Conservation (phyloP, 2,797 vertebrate genomes). For the Coilia nasus region DNA sequence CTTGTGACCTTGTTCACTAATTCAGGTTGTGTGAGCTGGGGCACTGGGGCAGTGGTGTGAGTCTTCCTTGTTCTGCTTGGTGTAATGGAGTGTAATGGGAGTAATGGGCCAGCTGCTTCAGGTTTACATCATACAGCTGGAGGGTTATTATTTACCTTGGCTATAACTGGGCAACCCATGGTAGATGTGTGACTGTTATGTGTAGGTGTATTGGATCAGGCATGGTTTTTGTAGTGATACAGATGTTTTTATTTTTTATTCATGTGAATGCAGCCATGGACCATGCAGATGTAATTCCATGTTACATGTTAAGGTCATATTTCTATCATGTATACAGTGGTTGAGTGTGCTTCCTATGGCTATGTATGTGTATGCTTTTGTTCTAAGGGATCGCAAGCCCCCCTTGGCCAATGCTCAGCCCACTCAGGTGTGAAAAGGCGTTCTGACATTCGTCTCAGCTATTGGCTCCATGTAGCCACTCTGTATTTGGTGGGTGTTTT, state of each 20-base stretch:
- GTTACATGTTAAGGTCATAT: too few relatives aligned
- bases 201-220: not conserved
- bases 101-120: not conserved
- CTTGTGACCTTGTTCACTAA: not conserved
- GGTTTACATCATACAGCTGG: not conserved
- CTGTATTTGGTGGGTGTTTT: constrained; percentile 37
- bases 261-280: too few relatives aligned
- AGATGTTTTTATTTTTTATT: too few relatives aligned
- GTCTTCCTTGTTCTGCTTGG: not conserved
- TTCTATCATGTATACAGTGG: not conserved
- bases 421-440: constrained; percentile 86
- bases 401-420: constrained; percentile 81
- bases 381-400: constrained; percentile 78
- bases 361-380: constrained; percentile 40
- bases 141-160: not conserved
- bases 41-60: not conserved
- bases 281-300: too few relatives aligned
- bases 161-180: not conserved
- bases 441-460: constrained; percentile 80
- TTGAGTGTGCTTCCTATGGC: constrained; percentile 18
- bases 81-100: constrained; percentile 3
- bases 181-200: constrained; percentile 8
- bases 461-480: constrained; percentile 74
- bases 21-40: not conserved
- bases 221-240: too few relatives aligned